These are phyloP conservation scores for Platysternon megacephalum DNA, from an alignment of 2,113 vertebrate species.

Conservation along the genomic window DNA sequence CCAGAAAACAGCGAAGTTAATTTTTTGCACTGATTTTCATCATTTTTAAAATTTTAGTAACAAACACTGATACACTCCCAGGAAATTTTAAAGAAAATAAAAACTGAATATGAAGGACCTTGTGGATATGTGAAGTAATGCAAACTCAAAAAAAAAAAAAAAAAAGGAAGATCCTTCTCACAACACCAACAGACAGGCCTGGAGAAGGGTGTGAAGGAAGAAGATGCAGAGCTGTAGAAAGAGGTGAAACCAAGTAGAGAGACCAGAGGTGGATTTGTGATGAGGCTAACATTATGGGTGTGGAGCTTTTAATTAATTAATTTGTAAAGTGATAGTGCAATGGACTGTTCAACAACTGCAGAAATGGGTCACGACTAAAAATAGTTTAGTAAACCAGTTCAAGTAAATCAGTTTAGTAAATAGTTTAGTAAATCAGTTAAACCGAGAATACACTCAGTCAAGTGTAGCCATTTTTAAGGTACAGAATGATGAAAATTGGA, in stretches of 20 bases:
- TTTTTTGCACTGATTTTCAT: not conserved
- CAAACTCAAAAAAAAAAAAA: not conserved
- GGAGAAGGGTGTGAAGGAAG: not conserved
- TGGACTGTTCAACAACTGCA: not conserved
- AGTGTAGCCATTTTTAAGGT: constrained; percentile 20
- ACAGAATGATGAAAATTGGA: not conserved
- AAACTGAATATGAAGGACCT: not conserved
- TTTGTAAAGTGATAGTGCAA: not conserved
- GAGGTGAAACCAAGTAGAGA: not conserved
- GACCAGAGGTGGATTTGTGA: not conserved
- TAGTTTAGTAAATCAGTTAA: not conserved
- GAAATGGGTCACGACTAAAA: constrained; percentile 19
- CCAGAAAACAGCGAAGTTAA: not conserved
- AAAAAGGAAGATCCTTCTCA: not conserved
- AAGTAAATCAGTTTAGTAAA: not conserved
- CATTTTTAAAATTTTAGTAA: not conserved
- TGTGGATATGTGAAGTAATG: not conserved
- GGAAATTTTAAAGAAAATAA: not conserved
- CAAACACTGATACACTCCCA: not conserved
- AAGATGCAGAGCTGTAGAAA: not conserved
- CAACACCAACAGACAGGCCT: not conserved
- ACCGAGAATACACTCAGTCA: not conserved
- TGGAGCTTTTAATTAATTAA: constrained; percentile 2
- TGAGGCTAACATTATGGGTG: not conserved
- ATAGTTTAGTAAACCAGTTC: not conserved